phyloP scores from a whole-genome alignment of 2,797 vertebrate species.

The Anguilla marmorata region DNA sequence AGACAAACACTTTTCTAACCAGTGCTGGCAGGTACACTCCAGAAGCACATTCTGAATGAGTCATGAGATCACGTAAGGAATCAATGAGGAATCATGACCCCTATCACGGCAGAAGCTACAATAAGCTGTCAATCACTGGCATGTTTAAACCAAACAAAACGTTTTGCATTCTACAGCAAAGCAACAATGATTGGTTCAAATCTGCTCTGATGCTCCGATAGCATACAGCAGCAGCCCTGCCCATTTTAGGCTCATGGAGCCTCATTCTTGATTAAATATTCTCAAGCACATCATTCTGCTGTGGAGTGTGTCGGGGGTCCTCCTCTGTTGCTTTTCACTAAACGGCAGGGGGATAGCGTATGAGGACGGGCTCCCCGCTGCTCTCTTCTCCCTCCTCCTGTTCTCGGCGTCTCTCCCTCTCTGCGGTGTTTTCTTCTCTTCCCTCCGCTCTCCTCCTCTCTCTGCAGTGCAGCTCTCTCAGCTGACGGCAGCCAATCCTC shows the following conservation, averaged over 20 bases:
- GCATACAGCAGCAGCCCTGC: background rate
- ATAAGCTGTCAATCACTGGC: background rate
- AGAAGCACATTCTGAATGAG: background rate
- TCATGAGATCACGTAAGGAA: background rate
- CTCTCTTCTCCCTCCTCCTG: background rate
- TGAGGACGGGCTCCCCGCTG: background rate
- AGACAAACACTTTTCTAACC: background rate
- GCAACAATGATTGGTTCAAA: background rate
- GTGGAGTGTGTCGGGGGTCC: background rate
- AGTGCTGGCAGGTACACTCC: background rate
- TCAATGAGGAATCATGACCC: background rate
- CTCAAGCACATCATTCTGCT: background rate
- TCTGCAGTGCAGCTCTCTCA: constrained; percentile 78
- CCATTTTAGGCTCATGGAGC: background rate
- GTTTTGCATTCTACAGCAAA: background rate
- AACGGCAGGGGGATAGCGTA: background rate
- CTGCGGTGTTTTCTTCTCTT: background rate
- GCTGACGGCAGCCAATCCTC: constrained; percentile 71
- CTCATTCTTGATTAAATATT: background rate
- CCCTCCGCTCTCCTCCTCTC: constrained; percentile 54
- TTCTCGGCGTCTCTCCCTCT: background rate
- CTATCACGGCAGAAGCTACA: background rate
- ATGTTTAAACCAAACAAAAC: too few relatives aligned
- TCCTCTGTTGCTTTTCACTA: background rate
- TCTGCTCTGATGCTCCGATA: background rate